Percentiles rank a stretch among this genome's conserved stretches.
Conservation (phyloP, 2,113 vertebrate genomes). For the Athene noctua region DNA sequence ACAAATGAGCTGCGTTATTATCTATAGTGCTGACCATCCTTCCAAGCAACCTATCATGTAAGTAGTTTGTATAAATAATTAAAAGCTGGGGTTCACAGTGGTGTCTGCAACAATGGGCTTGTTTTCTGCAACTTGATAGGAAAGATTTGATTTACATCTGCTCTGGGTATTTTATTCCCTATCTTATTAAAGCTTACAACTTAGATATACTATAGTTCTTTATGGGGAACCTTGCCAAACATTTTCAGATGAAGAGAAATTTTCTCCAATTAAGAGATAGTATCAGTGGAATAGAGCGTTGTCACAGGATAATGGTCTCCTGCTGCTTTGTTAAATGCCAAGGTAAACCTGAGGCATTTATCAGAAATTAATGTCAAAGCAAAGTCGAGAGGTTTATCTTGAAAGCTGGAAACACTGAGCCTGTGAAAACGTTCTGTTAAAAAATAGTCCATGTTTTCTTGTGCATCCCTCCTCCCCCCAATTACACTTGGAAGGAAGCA, state of each 20-base stretch:
- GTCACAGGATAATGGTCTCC: conserved; percentile 69
- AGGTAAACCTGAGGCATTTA: conserved; percentile 72
- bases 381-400: conserved; percentile 68
- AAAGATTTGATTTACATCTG: conserved; percentile 73
- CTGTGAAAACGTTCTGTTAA: not conserved
- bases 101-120: conserved; percentile 57
- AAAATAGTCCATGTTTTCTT: not conserved
- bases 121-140: conserved; percentile 67
- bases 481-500: not conserved
- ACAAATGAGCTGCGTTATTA: conserved; percentile 6
- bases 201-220: conserved; percentile 56
- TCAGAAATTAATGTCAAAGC: conserved; percentile 75
- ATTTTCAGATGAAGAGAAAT: conserved; percentile 71
- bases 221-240: conserved; percentile 65
- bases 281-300: conserved; percentile 67
- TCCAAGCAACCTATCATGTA: conserved; percentile 18
- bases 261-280: conserved; percentile 73
- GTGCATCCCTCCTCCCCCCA: not conserved
- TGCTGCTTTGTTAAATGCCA: conserved; percentile 72
- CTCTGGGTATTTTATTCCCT: conserved; percentile 75
- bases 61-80: conserved; percentile 66
- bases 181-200: conserved; percentile 72
- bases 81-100: conserved; percentile 63
- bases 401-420: conserved; percentile 18
- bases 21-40: conserved; percentile 25